Conservation (phyloP, 92 coral and sea anemone species). For the Bergia sp. region DNA sequence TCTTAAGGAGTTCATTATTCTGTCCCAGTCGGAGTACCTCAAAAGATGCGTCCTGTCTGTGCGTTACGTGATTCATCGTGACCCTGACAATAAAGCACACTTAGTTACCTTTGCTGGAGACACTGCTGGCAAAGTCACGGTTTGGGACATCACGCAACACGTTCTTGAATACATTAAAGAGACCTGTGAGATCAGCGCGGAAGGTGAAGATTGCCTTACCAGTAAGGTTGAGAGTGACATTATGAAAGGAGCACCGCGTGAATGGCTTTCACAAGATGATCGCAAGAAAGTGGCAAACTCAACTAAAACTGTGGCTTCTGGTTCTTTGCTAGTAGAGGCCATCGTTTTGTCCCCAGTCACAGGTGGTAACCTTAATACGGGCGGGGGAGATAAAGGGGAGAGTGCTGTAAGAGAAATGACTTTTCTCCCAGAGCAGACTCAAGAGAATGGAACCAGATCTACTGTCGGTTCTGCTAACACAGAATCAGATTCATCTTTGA, state of each 20-base stretch:
- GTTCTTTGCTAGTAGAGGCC: neutral
- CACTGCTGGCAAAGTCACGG: conserved; percentile 89
- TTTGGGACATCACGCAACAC: conserved; percentile 83
- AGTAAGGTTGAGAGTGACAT: neutral
- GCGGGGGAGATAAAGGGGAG: neutral
- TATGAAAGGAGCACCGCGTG: neutral
- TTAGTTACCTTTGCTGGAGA: conserved; percentile 86
- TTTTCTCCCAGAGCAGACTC: neutral
- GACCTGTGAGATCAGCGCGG: neutral
- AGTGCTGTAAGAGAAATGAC: neutral
- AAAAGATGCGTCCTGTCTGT: conserved; percentile 83
- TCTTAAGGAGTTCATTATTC: conserved; percentile 60
- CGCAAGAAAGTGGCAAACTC: neutral
- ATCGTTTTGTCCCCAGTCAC: neutral
- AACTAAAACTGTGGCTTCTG: neutral
- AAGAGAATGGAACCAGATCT: neutral
- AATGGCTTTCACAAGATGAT: neutral
- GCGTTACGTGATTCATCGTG: conserved; percentile 63
- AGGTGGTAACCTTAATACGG: neutral
- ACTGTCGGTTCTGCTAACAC: neutral
- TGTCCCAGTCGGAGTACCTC: conserved; percentile 82
- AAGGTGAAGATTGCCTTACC: neutral
- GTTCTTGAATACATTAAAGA: conserved; percentile 57
- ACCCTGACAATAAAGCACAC: conserved; percentile 28
- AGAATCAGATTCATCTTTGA: neutral